Evolutionary conservation across 2,797 vertebrate species (phyloP), one percentile per base, ranked within the genome.

Genomic region (Harpagifer antarcticus): DNA sequence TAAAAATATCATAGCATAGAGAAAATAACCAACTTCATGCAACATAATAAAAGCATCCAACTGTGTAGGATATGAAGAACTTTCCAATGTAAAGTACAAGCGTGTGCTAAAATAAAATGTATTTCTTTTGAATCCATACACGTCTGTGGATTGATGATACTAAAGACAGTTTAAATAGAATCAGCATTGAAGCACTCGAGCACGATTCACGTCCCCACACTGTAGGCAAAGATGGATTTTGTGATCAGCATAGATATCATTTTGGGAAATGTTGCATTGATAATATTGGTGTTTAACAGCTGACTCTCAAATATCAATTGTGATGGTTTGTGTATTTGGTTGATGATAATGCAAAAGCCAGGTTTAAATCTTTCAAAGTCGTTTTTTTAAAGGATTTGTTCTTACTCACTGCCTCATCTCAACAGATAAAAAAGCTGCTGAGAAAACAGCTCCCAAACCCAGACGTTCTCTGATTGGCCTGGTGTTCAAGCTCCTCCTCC

Each of bases 401-500:
- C 33, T 37, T 8, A 37, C 27, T 27, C 33, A 37, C 7, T 37
- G 2, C 47, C 64, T 54, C 43, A 1, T 82, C 61, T 59, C 82
- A 72, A 40, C 86, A 95, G 96, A 79, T 81, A 94, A 92, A 90
- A 96, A 89, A 91, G 91, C 17, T 0, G 86, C 8, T 0, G 92
- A 58, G 82, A 89, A 89, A 76, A 72, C 3, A 6, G 78, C 31
- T 20, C 82, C 90, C 63, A 94, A 93, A 94, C 92, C 85, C 77
- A 88, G 74, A 3, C 91, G 85, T 9, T 95, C 96, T 0, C 77
- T 96, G 78, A 82, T 95, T 0, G 92, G 95, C 67, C 81, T 95
- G 1, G 68, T 97, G 79, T 85, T 98, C 76, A 96, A 95, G 85
- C 85, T 97, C 68, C 81, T 96, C 54, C 81, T 99, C 54, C 86